A percentile compares a stretch with the other conserved stretches of the same genome.
phyloP scores from a whole-genome alignment of 1,140 invertebrate species.

The Argopecten irradians region DNA sequence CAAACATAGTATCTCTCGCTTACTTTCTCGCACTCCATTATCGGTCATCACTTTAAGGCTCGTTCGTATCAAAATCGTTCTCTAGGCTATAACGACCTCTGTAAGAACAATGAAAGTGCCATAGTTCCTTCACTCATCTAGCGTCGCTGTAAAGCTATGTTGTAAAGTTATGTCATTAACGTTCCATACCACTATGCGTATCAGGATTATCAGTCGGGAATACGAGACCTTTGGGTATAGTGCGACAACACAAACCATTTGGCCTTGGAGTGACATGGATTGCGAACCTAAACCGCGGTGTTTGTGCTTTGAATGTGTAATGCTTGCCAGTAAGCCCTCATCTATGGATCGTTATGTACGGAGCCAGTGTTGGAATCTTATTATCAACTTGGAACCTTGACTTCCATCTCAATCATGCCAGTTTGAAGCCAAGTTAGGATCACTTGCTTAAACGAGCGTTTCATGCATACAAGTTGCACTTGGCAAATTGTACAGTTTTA shows the following conservation, averaged over 20 bases:
- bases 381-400: neutral
- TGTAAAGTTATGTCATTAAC: neutral
- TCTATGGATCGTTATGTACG: slow-evolving; percentile 22
- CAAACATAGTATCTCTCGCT: neutral
- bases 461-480: neutral
- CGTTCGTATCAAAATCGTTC: neutral
- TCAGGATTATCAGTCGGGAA: neutral
- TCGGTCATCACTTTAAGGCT: neutral
- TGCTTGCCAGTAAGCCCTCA: neutral
- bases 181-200: neutral
- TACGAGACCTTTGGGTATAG: neutral
- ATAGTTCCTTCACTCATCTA: neutral
- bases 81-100: neutral
- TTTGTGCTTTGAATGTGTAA: neutral
- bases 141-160: neutral
- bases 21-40: neutral
- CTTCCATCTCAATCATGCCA: neutral
- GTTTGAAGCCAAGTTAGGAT: slow-evolving; percentile 9
- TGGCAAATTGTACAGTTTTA: neutral
- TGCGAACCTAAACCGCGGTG: neutral
- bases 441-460: neutral
- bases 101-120: neutral
- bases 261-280: neutral
- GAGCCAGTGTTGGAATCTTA: neutral
- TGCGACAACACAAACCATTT: neutral